A percentile compares a stretch with the other conserved stretches of the same genome.
These are phyloP conservation scores for Calidris pugnax DNA, from an alignment of 2,113 vertebrate species.

Conservation along the genomic window DNA sequence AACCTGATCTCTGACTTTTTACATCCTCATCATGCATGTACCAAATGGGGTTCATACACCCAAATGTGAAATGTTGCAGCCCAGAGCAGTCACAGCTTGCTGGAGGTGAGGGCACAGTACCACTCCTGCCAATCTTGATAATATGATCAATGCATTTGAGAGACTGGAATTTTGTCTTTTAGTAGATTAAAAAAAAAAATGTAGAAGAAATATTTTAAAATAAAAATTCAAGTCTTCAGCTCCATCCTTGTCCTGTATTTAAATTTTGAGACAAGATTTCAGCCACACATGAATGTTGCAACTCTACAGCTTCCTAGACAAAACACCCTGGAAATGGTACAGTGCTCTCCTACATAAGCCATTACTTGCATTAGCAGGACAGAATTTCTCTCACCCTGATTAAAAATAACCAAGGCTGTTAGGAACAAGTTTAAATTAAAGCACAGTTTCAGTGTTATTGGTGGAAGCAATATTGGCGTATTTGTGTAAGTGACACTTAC, in stretches of 20 bases:
- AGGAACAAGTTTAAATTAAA: neutral
- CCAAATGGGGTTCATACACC: neutral
- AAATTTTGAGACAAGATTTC: neutral
- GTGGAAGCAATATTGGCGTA: neutral
- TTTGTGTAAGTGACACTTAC: neutral
- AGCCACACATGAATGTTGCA: neutral
- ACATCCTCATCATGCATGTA: neutral
- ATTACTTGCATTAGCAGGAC: neutral
- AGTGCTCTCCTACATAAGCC: neutral
- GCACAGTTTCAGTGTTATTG: neutral
- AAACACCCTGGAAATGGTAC: neutral
- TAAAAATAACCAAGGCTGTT: neutral
- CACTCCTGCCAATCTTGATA: neutral
- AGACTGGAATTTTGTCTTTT: neutral
- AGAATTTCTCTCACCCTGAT: neutral
- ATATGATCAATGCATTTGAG: accelerated
- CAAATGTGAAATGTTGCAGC: neutral
- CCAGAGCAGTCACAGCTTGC: neutral
- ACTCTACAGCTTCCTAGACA: neutral
- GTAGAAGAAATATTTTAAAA: neutral
- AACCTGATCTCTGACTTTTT: neutral
- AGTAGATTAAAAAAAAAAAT: neutral
- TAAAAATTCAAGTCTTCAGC: neutral
- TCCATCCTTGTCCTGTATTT: neutral
- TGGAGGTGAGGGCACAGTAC: accelerated